Evolutionary conservation across 1,140 invertebrate genomes (phyloP).

Genomic region (Pseudomyrmex concolor): DNA sequence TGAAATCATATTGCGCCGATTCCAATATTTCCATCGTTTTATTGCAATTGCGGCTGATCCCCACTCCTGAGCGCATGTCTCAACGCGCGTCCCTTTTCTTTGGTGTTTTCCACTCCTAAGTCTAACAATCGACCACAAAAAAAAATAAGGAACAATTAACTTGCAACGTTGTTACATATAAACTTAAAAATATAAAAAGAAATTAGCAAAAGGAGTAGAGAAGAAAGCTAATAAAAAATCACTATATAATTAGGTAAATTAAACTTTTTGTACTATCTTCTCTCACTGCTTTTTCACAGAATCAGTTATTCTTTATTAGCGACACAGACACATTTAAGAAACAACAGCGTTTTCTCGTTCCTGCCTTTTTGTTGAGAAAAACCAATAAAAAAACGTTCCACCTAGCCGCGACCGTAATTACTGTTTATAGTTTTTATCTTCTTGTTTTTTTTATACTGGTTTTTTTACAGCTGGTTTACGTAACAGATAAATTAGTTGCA

Average conservation of each 20-base stretch:
- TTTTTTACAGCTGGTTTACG: neutral
- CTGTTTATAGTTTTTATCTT: slow-evolving; percentile 23
- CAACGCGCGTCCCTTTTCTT: neutral
- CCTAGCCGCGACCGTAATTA: neutral
- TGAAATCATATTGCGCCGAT: slow-evolving; percentile 77
- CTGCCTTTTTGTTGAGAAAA: neutral
- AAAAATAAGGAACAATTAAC: neutral
- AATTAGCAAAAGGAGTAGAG: neutral
- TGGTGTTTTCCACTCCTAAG: no score
- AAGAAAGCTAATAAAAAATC: neutral
- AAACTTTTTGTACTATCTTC: no score
- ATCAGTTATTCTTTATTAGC: neutral
- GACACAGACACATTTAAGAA: neutral
- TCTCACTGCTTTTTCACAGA: neutral
- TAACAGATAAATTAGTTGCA: slow-evolving; percentile 16
- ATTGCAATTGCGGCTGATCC: slow-evolving; percentile 17
- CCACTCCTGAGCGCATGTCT: neutral
- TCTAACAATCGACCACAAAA: neutral
- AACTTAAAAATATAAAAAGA: neutral
- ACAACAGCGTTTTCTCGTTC: neutral
- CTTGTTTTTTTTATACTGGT: neutral
- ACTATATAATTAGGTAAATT: neutral
- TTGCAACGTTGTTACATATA: neutral
- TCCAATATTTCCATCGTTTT: slow-evolving; percentile 74
- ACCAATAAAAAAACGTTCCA: neutral